Base-by-base conservation (phyloP, 2,888 invertebrate species). In the Metacarcinus magister region DNA sequence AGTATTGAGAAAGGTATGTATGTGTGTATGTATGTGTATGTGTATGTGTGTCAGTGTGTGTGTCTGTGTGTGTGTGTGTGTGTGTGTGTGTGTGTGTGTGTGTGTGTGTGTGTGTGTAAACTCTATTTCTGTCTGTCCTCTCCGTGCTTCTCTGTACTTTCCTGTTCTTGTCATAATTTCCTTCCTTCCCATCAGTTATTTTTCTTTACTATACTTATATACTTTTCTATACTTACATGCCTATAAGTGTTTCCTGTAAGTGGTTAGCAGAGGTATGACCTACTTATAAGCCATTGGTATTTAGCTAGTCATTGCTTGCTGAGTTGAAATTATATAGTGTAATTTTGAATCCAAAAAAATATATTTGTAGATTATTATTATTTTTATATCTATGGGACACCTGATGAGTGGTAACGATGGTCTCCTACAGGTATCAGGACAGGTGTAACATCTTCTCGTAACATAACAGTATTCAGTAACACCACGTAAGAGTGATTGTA, bases 1-100 rank as follows among this genome's bases (percentile, higher is more conserved):
- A 82, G 75, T 87, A 95, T 87, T 92, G 95, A 92, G 82, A 92
- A 82, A 95, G 95, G 46, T 60, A 19, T 91, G 32, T 90, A 23
- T 90, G 32, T 90, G 87, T 87, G 16, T 28, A 39, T 87, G 32
- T 39, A 39, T 87, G 87, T 87, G 32, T 87, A 39, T 87, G 32
- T 87, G 39, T 87, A n/a, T 87, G 87, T 87, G 39, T 87, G 87
- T 87, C 32, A 32, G 82, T 82, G 82, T 82, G 67, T 82, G 82
- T 82, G 82, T 82, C 32, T 82, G 75, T 75, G 75, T 75, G 75
- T 75, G 75, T 75, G 67, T 75, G 75, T 75, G 75, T 75, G 75
- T 75, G 87, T 87, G 87, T 87, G 28, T 75, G 75, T 75, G 23
- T 23, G 75, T 16, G 75, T 75, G 75, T 54, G 54, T 54, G 54